Base-by-base conservation (phyloP, 1,140 invertebrate genomes). In the Diachasmimorpha longicaudata region DNA sequence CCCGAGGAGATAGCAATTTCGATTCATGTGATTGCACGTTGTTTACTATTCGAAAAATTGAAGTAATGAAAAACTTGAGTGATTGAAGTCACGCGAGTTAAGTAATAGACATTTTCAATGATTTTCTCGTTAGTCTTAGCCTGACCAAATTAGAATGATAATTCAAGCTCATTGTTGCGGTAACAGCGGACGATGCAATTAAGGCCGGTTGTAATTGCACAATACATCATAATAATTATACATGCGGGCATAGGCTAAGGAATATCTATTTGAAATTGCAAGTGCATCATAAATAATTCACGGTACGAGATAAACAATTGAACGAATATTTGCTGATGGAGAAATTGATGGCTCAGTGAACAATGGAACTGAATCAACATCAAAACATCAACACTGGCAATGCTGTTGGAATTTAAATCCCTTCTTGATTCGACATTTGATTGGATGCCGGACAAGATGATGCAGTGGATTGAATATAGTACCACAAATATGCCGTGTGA, bases 401-500 rank as follows among this genome's bases (percentile, higher is more conserved):
- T 42, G 3, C 39, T 1, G 11, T 42, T 42, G 48, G 6, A 14
- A 6, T 19, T 19, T 52, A 4, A 52, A 52, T 52, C 16, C 16
- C 48, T 16, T n/a, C 16, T 19, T 52, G 36, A 77, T 73, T 11
- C 63, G 71, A 58, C 66, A 55, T 74, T 70, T 69, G 55, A 77
- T 73, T 77, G 46, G 36, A 77, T 52, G 37, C 42, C 39, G 66
- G 9, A 58, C 46, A 37, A 42, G 58, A 16, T 68, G 14, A 16
- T 55, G 67, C 21, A 46, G 21, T 9, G 70, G 55, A 23, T 48
- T 39, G 70, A 72, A 77, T 69, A 73, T 46, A 63, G 72, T 55
- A 77, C 69, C 36, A 77, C 80, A 83, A 79, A 82, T 68, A 79
- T 71, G 23, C 74, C 31, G 31, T 68, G 71, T 79, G 79, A 78